Percentiles rank a stretch among this genome's conserved stretches.
Evolutionary conservation across 2,888 invertebrate species (phyloP).

Genomic region (Orthosia gracilis): DNA sequence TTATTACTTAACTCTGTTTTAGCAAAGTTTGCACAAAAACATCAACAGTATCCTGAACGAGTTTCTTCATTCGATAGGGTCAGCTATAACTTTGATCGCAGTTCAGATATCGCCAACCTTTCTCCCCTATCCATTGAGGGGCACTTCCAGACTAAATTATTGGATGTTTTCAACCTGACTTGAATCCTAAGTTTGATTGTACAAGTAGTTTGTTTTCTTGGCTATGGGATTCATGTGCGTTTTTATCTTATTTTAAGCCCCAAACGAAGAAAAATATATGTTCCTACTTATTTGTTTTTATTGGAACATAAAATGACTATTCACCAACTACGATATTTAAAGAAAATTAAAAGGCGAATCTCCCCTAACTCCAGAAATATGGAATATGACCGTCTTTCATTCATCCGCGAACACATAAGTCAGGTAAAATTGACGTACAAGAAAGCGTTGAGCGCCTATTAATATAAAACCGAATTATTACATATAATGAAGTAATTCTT

Average conservation of each 20-base stretch:
- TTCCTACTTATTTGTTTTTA: too few species aligned
- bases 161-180: slow-evolving; percentile 27
- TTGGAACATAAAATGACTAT: too few species aligned
- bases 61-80: slow-evolving; percentile 32
- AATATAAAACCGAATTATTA: neutral
- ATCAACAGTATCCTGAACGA: slow-evolving; percentile 6
- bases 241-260: neutral
- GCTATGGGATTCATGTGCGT: neutral
- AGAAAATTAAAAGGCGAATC: too few species aligned
- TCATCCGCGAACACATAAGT: too few species aligned
- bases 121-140: slow-evolving; percentile 24
- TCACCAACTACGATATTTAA: too few species aligned
- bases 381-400: too few species aligned
- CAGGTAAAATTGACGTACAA: too few species aligned
- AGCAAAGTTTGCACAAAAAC: neutral
- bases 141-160: slow-evolving; percentile 44
- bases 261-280: neutral
- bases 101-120: slow-evolving; percentile 51
- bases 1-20: too few species aligned
- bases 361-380: too few species aligned
- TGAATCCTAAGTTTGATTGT: slow-evolving; percentile 20
- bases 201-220: slow-evolving; percentile 19
- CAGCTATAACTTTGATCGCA: slow-evolving; percentile 42
- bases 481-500: neutral
- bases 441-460: too few species aligned